Evolutionary conservation across 2,888 invertebrate genomes (phyloP).

Genomic region (Helobdella robusta): DNA sequence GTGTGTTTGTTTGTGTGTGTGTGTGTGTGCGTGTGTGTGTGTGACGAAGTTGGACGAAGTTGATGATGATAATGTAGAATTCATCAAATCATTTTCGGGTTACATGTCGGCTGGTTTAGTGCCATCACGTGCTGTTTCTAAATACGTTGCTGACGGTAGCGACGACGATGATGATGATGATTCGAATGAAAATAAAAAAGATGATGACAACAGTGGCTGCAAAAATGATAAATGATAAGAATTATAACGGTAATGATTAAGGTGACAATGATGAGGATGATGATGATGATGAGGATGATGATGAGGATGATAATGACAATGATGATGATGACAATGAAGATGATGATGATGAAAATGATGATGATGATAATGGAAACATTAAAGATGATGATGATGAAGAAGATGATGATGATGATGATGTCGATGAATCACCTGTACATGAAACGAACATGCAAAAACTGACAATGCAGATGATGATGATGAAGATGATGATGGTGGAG

Average conservation of each 20-base stretch:
- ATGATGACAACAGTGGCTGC: background rate
- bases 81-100: no score
- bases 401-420: background rate
- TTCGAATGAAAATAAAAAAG: background rate
- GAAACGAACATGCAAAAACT: background rate
- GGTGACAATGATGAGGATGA: background rate
- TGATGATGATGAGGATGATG: background rate
- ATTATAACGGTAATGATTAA: background rate
- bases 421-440: background rate
- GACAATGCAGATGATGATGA: background rate
- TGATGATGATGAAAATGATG: background rate
- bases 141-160: background rate
- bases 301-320: background rate
- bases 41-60: background rate
- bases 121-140: no score
- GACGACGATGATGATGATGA: background rate
- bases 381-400: background rate
- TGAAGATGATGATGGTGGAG: conserved; percentile 8
- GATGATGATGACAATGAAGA: background rate
- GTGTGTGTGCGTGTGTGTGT: background rate
- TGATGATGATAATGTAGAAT: background rate
- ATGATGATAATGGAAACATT: background rate
- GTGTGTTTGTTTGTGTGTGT: background rate
- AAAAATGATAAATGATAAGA: background rate
- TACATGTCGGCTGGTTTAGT: no score